Evolutionary conservation across 1,140 invertebrate genomes (phyloP), one percentile per base, ranked within the genome.

Genomic region (Frieseomelitta varia): DNA sequence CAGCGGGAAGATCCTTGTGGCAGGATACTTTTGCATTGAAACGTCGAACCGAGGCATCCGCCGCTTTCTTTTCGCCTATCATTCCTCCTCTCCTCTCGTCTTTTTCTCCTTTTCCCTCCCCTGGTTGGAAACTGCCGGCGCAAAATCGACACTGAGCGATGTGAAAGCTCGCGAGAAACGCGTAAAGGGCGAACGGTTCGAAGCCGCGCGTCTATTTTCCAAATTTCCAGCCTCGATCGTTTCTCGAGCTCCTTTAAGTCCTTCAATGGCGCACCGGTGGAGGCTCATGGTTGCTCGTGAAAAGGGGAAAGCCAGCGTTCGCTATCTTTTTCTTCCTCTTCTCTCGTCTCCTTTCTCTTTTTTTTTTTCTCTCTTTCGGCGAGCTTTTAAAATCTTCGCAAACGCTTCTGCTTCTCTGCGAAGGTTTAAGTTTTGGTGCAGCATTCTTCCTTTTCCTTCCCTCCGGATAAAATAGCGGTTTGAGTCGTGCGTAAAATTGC

Each of bases 11-110:
- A 81, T 69, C 63, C 81, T 88, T 80, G 81, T 78, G 87, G 85
- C 85, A 63, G 77, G 74, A 84, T 84, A 85, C 87, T 86, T 89
- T 89, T 85, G 88, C 87, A 89, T 89, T 89, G 88, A 89, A 89
- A 89, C 84, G 88, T 87, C 85, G 84, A 76, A 53, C 85, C 71
- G 67, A 67, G 17, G 61, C 71, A 17, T 61, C 58, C 24, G 47
- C 47, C 27, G 71, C 21, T 69, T 30, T 74, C n/a, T 55, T 30
- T 39, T 55, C 21, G n/a, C 53, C 19, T 71, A 24, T 71, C 19
- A n/a, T 47, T 15, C 0, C 27, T 17, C 39, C 24, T 14, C 15
- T 17, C 19, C 12, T 68, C 2, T 68, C 67, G 3, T 14, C 34
- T n/a, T 39, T 47, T 0, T 68, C 65, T 30, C 8, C 17, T 2